These are phyloP conservation scores for Plagodis pulveraria DNA, from an alignment of 2,888 invertebrate species.

Conservation along the genomic window DNA sequence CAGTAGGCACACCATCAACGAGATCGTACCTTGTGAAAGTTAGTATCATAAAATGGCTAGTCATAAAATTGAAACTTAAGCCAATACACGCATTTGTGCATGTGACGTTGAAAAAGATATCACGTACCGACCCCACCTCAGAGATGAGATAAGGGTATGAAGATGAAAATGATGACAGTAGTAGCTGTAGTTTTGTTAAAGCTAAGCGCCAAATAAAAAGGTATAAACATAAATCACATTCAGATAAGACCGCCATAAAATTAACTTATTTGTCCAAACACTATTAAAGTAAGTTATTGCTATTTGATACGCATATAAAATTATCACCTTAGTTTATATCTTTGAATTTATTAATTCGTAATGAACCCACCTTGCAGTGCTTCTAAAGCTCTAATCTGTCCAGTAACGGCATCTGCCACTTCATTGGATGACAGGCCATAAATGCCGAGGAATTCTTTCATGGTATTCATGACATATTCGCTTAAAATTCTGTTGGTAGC, in stretches of 20 bases:
- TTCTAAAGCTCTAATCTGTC: constrained; percentile 87
- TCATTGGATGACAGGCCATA: constrained; percentile 90
- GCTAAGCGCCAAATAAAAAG: too few species aligned
- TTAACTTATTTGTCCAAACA: constrained; percentile 36
- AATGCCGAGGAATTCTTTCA: constrained; percentile 91
- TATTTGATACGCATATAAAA: constrained; percentile 33
- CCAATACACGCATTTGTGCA: too few species aligned
- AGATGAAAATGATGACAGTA: too few species aligned
- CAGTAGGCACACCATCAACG: too few species aligned
- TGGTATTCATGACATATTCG: constrained; percentile 91
- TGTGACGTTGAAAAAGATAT: too few species aligned
- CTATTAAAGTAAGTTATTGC: constrained; percentile 36
- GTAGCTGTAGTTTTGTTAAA: too few species aligned
- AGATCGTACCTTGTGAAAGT: too few species aligned
- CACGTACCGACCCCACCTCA: too few species aligned
- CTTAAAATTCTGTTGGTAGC: constrained; percentile 87
- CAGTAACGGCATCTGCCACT: constrained; percentile 88
- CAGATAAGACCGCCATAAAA: constrained; percentile 24
- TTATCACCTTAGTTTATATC: constrained; percentile 34
- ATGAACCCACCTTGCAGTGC: constrained; percentile 83
- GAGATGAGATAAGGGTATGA: too few species aligned
- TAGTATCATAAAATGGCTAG: too few species aligned
- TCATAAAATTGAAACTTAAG: too few species aligned
- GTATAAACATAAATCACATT: constrained; percentile 20
- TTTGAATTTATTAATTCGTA: constrained; percentile 32